These are phyloP conservation scores for Rhorus exstirpatorius DNA, from an alignment of 2,888 invertebrate species.

Conservation along the genomic window DNA sequence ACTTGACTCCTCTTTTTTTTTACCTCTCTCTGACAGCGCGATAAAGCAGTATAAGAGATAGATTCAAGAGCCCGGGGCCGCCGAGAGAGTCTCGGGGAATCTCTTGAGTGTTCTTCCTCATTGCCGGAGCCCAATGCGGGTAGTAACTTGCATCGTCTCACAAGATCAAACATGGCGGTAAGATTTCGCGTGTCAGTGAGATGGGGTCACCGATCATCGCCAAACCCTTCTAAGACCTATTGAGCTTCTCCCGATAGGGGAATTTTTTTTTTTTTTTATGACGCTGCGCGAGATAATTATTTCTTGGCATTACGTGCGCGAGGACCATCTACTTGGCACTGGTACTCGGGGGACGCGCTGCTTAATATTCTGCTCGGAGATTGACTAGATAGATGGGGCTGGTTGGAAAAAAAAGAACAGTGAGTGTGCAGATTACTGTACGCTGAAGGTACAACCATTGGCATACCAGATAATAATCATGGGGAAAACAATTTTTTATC, in stretches of 20 bases:
- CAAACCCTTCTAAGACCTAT: slow-evolving; percentile 35
- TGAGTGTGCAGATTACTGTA: not conserved
- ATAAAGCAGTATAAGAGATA: slow-evolving; percentile 66
- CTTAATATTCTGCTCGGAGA: slow-evolving; percentile 37
- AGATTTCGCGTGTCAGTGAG: slow-evolving; percentile 61
- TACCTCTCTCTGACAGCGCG: slow-evolving; percentile 40
- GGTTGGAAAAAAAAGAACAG: not conserved
- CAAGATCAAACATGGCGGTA: slow-evolving; percentile 52
- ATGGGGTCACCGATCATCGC: slow-evolving; percentile 36
- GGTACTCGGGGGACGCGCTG: slow-evolving; percentile 14
- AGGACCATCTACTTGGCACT: slow-evolving; percentile 43
- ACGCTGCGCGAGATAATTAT: slow-evolving; percentile 80
- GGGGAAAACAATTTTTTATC: not conserved
- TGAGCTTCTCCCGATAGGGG: slow-evolving; percentile 58
- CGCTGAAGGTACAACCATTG: not conserved
- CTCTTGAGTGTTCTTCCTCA: slow-evolving; percentile 52
- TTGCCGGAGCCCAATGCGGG: slow-evolving; percentile 36
- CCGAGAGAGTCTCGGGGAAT: slow-evolving; percentile 39
- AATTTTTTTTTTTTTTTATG: slow-evolving; percentile 82
- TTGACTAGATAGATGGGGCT: slow-evolving; percentile 9
- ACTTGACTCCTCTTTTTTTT: slow-evolving; percentile 30
- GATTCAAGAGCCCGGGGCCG: slow-evolving; percentile 48
- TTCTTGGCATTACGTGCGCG: slow-evolving; percentile 66
- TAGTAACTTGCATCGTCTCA: slow-evolving; percentile 41
- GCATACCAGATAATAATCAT: not conserved